These are phyloP conservation scores for Percopsis omiscomaycus DNA, from an alignment of 2,797 vertebrate genomes.

Conservation along the genomic window DNA sequence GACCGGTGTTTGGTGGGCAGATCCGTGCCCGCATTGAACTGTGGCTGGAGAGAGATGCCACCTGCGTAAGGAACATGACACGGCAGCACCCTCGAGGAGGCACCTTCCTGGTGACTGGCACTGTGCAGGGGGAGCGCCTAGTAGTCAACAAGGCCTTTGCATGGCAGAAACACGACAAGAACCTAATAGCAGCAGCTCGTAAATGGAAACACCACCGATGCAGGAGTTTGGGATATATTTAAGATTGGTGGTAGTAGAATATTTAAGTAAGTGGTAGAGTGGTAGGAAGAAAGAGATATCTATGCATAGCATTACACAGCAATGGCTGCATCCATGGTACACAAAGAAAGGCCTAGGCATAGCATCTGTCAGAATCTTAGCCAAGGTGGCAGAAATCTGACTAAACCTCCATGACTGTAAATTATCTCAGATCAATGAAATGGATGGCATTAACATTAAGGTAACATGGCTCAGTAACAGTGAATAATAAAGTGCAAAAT, in stretches of 20 bases:
- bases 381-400: conserved; percentile 6
- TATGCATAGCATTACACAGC: conserved; percentile 19
- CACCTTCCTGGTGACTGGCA: conserved; percentile 79
- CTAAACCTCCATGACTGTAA: conserved; percentile 14
- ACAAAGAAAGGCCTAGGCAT: conserved; percentile 2
- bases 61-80: conserved; percentile 84
- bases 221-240: conserved; percentile 54
- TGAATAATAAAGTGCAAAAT: conserved; percentile 14
- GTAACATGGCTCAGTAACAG: conserved; percentile 11
- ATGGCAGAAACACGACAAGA: conserved; percentile 81
- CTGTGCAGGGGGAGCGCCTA: conserved; percentile 77
- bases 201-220: conserved; percentile 84
- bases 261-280: not conserved
- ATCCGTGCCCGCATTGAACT: conserved; percentile 74
- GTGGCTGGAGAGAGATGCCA: conserved; percentile 86
- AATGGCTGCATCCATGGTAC: not conserved
- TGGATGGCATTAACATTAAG: conserved; percentile 8
- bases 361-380: conserved; percentile 1
- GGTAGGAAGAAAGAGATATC: not conserved
- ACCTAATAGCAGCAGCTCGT: conserved; percentile 76
- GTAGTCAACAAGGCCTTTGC: conserved; percentile 82
- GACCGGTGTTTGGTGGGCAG: conserved; percentile 77
- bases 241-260: not conserved
- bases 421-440: conserved; percentile 18
- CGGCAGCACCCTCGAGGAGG: conserved; percentile 71